Percentiles rank a stretch among this genome's conserved stretches.
These are phyloP conservation scores for Ophiodon elongatus DNA, from an alignment of 2,113 vertebrate species.

Conservation along the genomic window DNA sequence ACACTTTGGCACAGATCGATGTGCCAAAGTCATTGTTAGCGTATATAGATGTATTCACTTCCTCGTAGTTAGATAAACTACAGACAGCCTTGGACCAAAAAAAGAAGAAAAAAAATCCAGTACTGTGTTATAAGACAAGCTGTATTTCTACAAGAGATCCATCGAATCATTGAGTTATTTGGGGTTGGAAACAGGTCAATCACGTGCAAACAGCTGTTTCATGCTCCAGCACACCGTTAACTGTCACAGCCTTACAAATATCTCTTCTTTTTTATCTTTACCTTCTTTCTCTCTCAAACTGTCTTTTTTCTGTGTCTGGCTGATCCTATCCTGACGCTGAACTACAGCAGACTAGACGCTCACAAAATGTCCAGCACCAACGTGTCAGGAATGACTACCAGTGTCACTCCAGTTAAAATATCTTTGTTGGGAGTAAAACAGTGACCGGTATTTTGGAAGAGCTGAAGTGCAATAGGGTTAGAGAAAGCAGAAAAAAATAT, in stretches of 20 bases:
- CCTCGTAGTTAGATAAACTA: conserved; percentile 59
- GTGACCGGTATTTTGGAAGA: conserved; percentile 51
- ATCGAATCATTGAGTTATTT: conserved; percentile 82
- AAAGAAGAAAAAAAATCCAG: conserved; percentile 47
- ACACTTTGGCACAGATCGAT: neutral
- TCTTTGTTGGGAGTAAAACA: conserved; percentile 64
- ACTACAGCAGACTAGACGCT: conserved; percentile 56
- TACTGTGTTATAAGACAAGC: conserved; percentile 72
- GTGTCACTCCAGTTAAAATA: conserved; percentile 56
- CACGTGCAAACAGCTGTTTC: conserved; percentile 77
- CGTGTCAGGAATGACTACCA: conserved; percentile 59
- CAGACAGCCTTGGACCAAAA: conserved; percentile 42
- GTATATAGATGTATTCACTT: conserved; percentile 64
- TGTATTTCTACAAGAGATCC: conserved; percentile 76
- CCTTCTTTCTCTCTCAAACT: conserved; percentile 46
- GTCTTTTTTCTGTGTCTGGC: conserved; percentile 9
- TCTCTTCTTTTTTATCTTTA: conserved; percentile 59
- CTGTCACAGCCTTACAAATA: conserved; percentile 75
- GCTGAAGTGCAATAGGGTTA: conserved; percentile 45
- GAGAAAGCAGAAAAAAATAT: conserved; percentile 21
- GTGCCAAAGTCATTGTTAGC: neutral
- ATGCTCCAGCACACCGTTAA: conserved; percentile 75
- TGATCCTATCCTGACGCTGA: conserved; percentile 49
- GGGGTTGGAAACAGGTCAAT: conserved; percentile 81
- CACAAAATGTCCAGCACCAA: conserved; percentile 63